A percentile compares a stretch with the other conserved stretches of the same genome.
Evolutionary conservation across 2,797 vertebrate genomes (phyloP).

Genomic region (Rallus crepitans): DNA sequence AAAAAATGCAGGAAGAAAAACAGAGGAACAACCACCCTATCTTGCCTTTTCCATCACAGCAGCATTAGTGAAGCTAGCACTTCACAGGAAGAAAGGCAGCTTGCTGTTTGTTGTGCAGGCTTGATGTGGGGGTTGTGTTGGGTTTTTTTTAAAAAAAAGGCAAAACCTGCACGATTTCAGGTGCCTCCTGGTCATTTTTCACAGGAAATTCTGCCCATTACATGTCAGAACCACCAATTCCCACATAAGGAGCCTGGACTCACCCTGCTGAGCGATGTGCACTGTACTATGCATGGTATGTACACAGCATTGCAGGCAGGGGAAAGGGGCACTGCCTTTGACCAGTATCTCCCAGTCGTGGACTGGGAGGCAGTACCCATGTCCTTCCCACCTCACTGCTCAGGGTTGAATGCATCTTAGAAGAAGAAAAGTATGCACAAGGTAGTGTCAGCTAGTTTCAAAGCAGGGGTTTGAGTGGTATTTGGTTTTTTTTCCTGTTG

Average conservation of each 20-base stretch:
- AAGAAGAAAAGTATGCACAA: neutral
- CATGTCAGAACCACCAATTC: neutral
- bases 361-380: neutral
- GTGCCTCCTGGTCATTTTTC: neutral
- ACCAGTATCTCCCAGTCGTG: neutral
- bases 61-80: neutral
- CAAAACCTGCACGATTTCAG: neutral
- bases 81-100: neutral
- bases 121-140: too few species aligned
- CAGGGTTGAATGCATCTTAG: too few species aligned
- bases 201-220: neutral
- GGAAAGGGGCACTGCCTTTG: neutral
- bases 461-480: neutral
- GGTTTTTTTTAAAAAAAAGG: too few species aligned
- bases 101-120: neutral
- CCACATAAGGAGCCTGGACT: neutral
- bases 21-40: neutral
- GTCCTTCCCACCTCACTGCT: neutral
- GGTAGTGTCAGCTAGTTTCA: too few species aligned
- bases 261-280: neutral
- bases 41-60: neutral
- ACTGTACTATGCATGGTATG: neutral
- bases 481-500: neutral
- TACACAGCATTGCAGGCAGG: accelerated
- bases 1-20: neutral